Evolutionary conservation across 2,113 vertebrate genomes (phyloP).

Genomic region (Mustela lutreola): DNA sequence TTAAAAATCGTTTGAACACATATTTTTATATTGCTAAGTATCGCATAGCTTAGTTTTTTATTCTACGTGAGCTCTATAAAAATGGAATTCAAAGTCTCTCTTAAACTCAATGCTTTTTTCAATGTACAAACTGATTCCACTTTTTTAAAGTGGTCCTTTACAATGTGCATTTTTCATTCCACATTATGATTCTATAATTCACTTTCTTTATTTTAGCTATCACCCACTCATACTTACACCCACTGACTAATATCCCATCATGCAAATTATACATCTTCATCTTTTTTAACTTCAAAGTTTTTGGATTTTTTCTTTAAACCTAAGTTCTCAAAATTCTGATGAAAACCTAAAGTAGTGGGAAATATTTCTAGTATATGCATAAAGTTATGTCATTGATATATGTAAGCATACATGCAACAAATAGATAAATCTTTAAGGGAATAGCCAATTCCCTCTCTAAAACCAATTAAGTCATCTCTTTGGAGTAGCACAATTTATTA

Average conservation of each 20-base stretch:
- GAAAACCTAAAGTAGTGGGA: background rate
- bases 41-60: background rate
- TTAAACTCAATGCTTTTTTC: no score
- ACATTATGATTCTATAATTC: background rate
- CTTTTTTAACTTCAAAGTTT: background rate
- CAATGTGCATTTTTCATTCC: background rate
- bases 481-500: background rate
- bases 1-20: background rate
- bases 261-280: background rate
- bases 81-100: background rate
- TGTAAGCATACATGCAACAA: constrained; percentile 33
- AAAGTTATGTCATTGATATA: background rate
- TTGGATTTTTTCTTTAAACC: background rate
- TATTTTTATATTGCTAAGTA: background rate
- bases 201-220: background rate
- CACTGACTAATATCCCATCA: background rate
- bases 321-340: constrained; percentile 37
- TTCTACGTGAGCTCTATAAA: background rate
- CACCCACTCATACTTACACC: background rate
- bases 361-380: constrained; percentile 21
- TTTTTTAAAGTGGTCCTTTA: background rate
- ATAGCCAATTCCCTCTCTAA: background rate
- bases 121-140: no score
- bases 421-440: background rate
- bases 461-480: constrained; percentile 7